A percentile compares a stretch with the other conserved stretches of the same genome.
These are phyloP conservation scores for Narcine bancroftii DNA, from an alignment of 2,113 vertebrate genomes.

Conservation along the genomic window DNA sequence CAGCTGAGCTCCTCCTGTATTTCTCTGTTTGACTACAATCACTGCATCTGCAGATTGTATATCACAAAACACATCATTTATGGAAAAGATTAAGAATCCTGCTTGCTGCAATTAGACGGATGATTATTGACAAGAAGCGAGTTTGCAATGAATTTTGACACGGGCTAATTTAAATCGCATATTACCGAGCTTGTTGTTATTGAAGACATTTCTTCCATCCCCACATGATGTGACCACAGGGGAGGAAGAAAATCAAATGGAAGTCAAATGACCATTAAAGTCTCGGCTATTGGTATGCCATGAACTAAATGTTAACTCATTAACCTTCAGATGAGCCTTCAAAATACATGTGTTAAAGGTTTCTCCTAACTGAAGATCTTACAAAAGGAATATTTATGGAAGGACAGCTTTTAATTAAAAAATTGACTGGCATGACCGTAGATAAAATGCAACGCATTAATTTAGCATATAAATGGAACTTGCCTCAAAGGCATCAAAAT, in stretches of 20 bases:
- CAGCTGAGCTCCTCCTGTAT: too few relatives aligned
- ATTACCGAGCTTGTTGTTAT: not conserved
- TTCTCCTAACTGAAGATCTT: not conserved
- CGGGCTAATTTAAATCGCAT: conserved; percentile 38
- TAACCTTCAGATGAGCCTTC: not conserved
- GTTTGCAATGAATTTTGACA: conserved; percentile 39
- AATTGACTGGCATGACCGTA: too few relatives aligned
- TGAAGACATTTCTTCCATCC: conserved; percentile 36
- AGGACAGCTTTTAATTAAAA: not conserved
- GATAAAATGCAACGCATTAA: too few relatives aligned
- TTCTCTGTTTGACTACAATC: too few relatives aligned
- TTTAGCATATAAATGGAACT: too few relatives aligned
- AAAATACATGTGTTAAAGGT: not conserved
- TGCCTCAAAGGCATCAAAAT: too few relatives aligned
- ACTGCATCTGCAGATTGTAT: too few relatives aligned
- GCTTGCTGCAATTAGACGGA: conserved; percentile 14
- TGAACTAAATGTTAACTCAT: not conserved
- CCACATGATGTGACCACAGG: conserved; percentile 30
- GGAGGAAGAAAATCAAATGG: conserved; percentile 40
- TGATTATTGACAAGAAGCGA: conserved; percentile 33
- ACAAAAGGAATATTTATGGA: not conserved
- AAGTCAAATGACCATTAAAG: not conserved
- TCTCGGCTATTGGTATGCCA: not conserved
- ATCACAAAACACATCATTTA: too few relatives aligned
- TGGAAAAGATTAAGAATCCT: conserved; percentile 12